Base-by-base conservation (phyloP, 35 echinoderm and acorn worm genomes). In the Heliocidaris erythrogramma region DNA sequence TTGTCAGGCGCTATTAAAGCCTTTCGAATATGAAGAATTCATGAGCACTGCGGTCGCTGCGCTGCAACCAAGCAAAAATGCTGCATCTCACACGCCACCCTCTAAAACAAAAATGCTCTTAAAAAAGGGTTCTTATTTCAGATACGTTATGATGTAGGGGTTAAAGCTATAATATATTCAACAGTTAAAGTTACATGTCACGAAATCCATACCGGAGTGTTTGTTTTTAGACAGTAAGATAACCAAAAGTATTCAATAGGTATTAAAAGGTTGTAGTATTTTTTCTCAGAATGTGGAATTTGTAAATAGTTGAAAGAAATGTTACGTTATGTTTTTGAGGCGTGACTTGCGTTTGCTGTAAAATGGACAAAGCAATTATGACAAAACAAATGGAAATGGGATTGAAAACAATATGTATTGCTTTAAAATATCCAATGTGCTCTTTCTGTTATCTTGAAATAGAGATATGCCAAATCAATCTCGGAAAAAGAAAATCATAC, bases 1-100 rank as follows among this genome's bases (percentile, higher is more conserved):
- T 78, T 21, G 65, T 78, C 65, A n/a, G 65, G 65, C 65, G 65
- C 27, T 78, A 7, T 42, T 42, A 42, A 42, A 42, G 35, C 35
- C 35, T 42, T 42, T 42, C 35, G 17, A 78, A 27, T 7, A 78
- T 78, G 65, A 78, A 78, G 65, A 78, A 78, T 78, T 78, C 65
- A 78, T 78, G 65, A 78, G 7, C 65, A 24, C 65, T 78, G 65
- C 65, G 65, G 65, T 18, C 65, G 65, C 18, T 78, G 65, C 21
- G 65, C 65, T 78, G 65, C 65, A 78, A 78, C 65, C 65, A 78
- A 78, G 18, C 24, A 78, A 78, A 78, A 78, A 78, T 78, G 65
- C 65, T 21, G 65, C 21, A 78, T 78, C 65, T 78, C 21, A 78
- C 65, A 78, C 65, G 65, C 65, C 65, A 78, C 65, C 65, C 65